Percentiles rank a stretch among this genome's conserved stretches.
Evolutionary conservation across 2,888 invertebrate species (phyloP).

Genomic region (Eubasilissa splendida): DNA sequence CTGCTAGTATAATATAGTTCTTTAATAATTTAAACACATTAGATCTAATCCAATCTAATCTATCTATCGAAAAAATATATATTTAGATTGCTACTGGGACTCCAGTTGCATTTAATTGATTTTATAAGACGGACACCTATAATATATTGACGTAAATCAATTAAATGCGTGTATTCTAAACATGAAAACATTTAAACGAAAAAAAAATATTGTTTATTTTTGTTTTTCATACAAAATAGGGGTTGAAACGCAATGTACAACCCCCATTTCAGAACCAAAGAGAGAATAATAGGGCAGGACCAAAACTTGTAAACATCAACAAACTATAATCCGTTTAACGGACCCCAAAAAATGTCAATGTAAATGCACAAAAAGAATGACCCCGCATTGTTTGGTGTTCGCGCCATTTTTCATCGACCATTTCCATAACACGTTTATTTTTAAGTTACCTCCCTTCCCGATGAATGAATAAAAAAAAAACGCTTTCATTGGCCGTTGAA

Average conservation of each 20-base stretch:
- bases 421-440: slow-evolving; percentile 32
- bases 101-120: too few species aligned
- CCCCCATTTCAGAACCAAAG: slow-evolving; percentile 4
- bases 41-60: too few species aligned
- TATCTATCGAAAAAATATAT: too few species aligned
- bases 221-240: too few species aligned
- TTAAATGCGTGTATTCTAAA: too few species aligned
- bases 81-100: too few species aligned
- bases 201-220: too few species aligned
- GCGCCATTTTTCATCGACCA: slow-evolving; percentile 17
- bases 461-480: slow-evolving; percentile 2
- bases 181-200: too few species aligned
- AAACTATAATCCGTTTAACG: slow-evolving; percentile 52
- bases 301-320: slow-evolving; percentile 49
- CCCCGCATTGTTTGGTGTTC: slow-evolving; percentile 20
- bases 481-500: slow-evolving; percentile 1
- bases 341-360: slow-evolving; percentile 26
- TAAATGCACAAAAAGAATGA: slow-evolving; percentile 10
- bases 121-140: too few species aligned
- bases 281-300: slow-evolving; percentile 3
- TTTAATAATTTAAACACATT: too few species aligned
- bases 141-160: too few species aligned
- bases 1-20: too few species aligned
- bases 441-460: background rate
- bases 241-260: background rate